phyloP scores from a whole-genome alignment of 2,113 vertebrate genomes.

The Meleagris gallopavo region DNA sequence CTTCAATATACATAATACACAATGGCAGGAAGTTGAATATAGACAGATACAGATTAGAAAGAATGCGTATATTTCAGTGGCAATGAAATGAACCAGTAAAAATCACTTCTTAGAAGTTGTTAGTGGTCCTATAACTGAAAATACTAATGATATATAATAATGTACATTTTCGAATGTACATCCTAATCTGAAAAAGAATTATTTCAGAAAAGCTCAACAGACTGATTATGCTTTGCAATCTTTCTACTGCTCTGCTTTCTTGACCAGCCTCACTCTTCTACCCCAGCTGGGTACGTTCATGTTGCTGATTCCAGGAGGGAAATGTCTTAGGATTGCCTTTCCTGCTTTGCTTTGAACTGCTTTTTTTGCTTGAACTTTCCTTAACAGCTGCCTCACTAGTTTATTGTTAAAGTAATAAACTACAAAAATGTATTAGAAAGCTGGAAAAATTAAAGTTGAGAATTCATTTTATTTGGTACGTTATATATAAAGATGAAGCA shows the following conservation, averaged over 20 bases:
- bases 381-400: not conserved
- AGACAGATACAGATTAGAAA: not conserved
- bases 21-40: not conserved
- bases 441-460: not conserved
- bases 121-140: not conserved
- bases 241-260: not conserved
- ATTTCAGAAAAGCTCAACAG: not conserved
- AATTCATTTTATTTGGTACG: not conserved
- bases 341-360: not conserved
- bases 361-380: not conserved
- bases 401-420: conserved; percentile 9
- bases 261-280: not conserved
- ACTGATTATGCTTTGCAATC: not conserved
- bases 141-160: too few relatives aligned
- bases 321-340: not conserved
- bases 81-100: not conserved
- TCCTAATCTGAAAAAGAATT: conserved; percentile 6
- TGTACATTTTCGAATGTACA: not conserved
- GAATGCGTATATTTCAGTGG: not conserved
- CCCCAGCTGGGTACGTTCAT: not conserved
- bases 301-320: not conserved
- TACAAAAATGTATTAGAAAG: not conserved
- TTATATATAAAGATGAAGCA: not conserved
- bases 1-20: not conserved
- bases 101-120: not conserved